Evolutionary conservation across 2,888 invertebrate species (phyloP).

Genomic region (Lepas anatifera): DNA sequence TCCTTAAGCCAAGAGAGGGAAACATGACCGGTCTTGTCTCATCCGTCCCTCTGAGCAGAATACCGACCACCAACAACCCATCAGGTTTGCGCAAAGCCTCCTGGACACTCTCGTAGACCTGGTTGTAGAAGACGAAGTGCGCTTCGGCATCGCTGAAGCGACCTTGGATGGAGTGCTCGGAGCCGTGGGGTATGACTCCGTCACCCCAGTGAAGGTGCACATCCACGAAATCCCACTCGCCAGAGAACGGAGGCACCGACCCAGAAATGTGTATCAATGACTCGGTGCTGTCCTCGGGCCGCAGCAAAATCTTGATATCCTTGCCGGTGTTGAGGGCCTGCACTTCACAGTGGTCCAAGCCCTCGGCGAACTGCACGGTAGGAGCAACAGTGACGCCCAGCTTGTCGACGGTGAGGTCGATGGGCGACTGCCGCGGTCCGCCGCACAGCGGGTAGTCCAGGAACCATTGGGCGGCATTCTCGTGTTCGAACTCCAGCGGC

Average conservation of each 20-base stretch:
- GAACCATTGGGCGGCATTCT: neutral
- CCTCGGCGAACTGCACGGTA: neutral
- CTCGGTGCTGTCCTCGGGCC: neutral
- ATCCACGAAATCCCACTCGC: neutral
- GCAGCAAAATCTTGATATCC: neutral
- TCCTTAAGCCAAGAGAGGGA: neutral
- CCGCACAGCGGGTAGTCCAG: neutral
- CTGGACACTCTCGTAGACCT: neutral
- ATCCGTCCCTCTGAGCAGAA: neutral
- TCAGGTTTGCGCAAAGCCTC: neutral
- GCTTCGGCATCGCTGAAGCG: neutral
- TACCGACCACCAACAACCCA: neutral
- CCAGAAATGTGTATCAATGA: neutral
- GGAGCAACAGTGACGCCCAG: neutral
- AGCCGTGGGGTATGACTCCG: neutral
- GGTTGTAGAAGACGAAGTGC: constrained; percentile 1
- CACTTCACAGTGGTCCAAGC: neutral
- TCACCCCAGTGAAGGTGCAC: constrained; percentile 12
- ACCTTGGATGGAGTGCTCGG: constrained; percentile 3
- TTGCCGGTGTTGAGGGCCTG: neutral
- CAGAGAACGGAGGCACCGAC: neutral
- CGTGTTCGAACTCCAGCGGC: neutral
- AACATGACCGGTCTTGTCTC: neutral
- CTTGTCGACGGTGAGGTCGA: neutral
- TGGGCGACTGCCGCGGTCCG: neutral